phyloP scores from a whole-genome alignment of 2,888 invertebrate genomes.

The Busseola fusca region DNA sequence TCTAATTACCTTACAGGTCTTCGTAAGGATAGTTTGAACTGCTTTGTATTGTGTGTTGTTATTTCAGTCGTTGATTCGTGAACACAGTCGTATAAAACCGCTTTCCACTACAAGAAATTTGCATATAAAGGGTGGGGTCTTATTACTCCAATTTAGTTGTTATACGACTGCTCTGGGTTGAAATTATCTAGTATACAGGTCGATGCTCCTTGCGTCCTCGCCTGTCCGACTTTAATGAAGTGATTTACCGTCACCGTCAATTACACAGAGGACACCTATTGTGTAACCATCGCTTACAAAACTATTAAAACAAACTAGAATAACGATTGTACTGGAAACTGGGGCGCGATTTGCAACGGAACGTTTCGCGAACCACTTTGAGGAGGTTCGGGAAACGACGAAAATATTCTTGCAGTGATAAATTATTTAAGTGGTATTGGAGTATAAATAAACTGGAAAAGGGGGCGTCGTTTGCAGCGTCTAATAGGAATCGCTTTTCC shows the following conservation, averaged over 20 bases:
- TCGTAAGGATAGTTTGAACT: constrained; percentile 6
- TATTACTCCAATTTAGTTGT: constrained; percentile 61
- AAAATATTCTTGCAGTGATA: constrained; percentile 43
- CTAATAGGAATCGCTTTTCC: constrained; percentile 25
- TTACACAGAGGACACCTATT: constrained; percentile 47
- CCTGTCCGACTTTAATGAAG: constrained; percentile 42
- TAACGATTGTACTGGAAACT: constrained; percentile 44
- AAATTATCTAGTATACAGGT: constrained; percentile 51
- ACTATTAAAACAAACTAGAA: constrained; percentile 54
- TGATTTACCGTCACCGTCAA: constrained; percentile 50
- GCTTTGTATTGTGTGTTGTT: constrained; percentile 27
- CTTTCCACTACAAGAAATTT: constrained; percentile 46
- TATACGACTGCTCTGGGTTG: constrained; percentile 42
- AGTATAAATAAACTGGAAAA: constrained; percentile 41
- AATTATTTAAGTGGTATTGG: constrained; percentile 40
- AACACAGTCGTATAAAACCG: constrained; percentile 39
- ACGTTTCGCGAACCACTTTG: constrained; percentile 41
- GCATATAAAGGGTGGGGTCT: constrained; percentile 59
- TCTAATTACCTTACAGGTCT: constrained; percentile 31
- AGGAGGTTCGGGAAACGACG: constrained; percentile 25
- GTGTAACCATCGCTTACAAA: constrained; percentile 42
- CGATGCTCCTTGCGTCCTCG: constrained; percentile 46
- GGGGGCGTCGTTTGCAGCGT: constrained; percentile 9
- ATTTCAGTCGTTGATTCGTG: background rate
- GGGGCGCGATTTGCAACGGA: constrained; percentile 39